A percentile compares a stretch with the other conserved stretches of the same genome.
These are phyloP conservation scores for Papilio polyxenes DNA, from an alignment of 1,140 invertebrate genomes.

Conservation along the genomic window DNA sequence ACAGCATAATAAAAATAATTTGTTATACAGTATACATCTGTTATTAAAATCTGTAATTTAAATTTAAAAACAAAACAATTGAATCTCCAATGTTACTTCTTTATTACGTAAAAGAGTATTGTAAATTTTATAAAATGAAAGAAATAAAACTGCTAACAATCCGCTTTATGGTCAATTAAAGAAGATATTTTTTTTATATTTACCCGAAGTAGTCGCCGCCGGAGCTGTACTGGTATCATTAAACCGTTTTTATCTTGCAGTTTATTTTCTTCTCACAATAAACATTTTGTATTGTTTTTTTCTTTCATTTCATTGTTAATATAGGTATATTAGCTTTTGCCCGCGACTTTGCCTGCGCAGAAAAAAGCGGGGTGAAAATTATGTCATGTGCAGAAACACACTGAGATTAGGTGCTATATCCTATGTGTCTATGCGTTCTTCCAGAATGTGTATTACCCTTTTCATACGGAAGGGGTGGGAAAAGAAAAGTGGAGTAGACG, in stretches of 20 bases:
- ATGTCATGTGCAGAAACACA: too few species aligned
- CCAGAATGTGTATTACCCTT: too few species aligned
- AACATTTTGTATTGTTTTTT: neutral
- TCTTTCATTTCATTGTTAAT: neutral
- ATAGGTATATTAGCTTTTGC: too few species aligned
- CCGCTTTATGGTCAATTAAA: neutral
- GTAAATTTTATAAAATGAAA: slow-evolving; percentile 12
- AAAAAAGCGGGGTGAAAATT: too few species aligned
- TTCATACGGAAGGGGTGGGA: too few species aligned
- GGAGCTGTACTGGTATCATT: neutral
- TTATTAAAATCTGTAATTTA: neutral
- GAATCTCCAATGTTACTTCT: neutral
- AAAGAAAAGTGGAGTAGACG: too few species aligned
- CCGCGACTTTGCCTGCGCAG: too few species aligned
- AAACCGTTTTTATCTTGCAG: neutral
- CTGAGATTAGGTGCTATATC: too few species aligned
- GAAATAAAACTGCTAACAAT: slow-evolving; percentile 7
- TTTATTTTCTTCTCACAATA: neutral
- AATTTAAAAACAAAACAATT: neutral
- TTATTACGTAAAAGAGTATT: neutral
- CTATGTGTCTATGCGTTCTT: too few species aligned
- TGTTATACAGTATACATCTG: neutral
- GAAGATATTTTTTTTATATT: neutral
- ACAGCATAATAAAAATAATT: neutral
- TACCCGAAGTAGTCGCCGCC: neutral